Evolutionary conservation across 2,113 vertebrate genomes (phyloP).

Genomic region (Aythya baeri): DNA sequence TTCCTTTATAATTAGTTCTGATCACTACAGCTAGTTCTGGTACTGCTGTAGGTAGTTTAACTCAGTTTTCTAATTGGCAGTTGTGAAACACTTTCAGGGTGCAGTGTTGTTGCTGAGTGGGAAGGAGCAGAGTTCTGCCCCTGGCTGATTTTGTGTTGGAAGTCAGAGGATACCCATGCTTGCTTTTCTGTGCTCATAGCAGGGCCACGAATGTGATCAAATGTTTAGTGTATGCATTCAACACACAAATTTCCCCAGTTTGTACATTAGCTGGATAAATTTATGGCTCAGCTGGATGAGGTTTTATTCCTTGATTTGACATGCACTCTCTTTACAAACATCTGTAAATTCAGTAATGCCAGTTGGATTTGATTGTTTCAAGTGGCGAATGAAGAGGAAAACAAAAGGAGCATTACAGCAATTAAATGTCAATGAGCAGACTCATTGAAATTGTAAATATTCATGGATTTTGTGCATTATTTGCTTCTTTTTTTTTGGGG

Average conservation of each 20-base stretch:
- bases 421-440: not conserved
- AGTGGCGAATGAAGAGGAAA: not conserved
- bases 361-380: conserved; percentile 4
- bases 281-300: not conserved
- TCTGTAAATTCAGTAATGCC: conserved; percentile 1
- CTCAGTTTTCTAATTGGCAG: not conserved
- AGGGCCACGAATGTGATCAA: not conserved
- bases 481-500: not conserved
- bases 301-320: conserved; percentile 3
- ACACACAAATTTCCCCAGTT: not conserved
- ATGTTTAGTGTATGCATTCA: not conserved
- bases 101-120: not conserved
- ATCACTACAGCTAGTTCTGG: conserved; percentile 26
- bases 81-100: not conserved
- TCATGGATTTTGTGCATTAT: not conserved
- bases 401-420: not conserved
- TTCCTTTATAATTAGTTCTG: conserved; percentile 48
- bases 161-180: not conserved
- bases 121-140: not conserved
- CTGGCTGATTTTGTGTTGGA: not conserved
- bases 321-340: not conserved
- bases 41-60: not conserved
- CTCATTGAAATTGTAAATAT: not conserved
- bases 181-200: not conserved
- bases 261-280: not conserved